Conservation (phyloP, 2,888 invertebrate species). For the Eurytoma californica region DNA sequence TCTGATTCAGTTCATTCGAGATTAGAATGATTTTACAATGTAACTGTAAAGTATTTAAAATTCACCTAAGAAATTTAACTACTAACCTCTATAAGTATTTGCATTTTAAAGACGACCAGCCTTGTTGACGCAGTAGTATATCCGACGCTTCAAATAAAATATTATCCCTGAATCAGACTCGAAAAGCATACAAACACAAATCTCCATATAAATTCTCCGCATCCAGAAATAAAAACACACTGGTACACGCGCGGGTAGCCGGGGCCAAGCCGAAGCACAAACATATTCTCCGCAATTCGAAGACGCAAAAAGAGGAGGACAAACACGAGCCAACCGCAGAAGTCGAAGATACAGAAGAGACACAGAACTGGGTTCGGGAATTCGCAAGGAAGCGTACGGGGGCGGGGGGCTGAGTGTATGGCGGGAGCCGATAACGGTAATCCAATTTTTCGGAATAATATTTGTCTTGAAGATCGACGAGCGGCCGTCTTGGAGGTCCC, state of each 20-base stretch:
- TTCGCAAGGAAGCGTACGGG: conserved; percentile 27
- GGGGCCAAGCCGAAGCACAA: background rate
- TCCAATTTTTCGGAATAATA: conserved; percentile 74
- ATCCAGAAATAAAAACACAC: conserved; percentile 1
- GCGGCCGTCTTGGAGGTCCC: conserved; percentile 48
- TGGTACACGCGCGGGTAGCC: background rate
- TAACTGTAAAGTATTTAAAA: no score
- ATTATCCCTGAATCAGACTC: no score
- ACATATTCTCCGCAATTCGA: conserved; percentile 39
- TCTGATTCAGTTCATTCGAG: no score
- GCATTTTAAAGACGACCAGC: no score
- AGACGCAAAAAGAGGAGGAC: conserved; percentile 9
- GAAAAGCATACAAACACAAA: background rate
- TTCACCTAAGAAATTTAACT: no score
- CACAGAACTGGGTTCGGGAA: conserved; percentile 14
- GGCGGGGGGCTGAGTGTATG: conserved; percentile 58
- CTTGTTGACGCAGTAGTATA: no score
- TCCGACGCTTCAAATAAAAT: no score
- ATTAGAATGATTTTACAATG: no score
- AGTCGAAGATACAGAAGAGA: background rate
- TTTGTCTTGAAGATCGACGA: conserved; percentile 73
- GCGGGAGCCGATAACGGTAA: conserved; percentile 71
- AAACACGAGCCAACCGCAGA: background rate
- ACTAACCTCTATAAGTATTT: no score
- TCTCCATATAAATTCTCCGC: conserved; percentile 14